phyloP scores from a whole-genome alignment of 1,140 invertebrate species.

The Aphelinus certus region DNA sequence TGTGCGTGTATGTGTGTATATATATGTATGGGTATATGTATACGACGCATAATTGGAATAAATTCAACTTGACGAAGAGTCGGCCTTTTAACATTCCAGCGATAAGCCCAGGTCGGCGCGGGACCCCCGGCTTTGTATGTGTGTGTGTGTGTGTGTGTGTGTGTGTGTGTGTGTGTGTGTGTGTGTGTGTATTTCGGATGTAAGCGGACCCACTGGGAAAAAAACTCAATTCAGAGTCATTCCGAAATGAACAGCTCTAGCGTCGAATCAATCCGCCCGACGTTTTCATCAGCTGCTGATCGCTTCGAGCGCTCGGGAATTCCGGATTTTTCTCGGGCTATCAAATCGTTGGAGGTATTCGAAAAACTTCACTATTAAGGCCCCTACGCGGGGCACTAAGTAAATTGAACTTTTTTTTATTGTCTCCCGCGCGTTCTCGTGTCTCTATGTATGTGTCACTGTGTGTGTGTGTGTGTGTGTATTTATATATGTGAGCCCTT shows the following conservation, averaged over 20 bases:
- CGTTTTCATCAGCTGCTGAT: too few relatives aligned
- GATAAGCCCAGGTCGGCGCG: constrained; percentile 52
- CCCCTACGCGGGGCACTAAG: not conserved
- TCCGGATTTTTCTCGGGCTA: too few relatives aligned
- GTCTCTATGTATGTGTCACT: not conserved
- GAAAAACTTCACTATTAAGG: constrained; percentile 18
- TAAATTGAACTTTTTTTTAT: constrained; percentile 30
- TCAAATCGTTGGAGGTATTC: not conserved
- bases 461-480: not conserved
- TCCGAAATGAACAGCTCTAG: too few relatives aligned
- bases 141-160: too few relatives aligned
- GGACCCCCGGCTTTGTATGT: not conserved
- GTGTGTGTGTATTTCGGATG: too few relatives aligned
- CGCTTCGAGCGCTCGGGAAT: too few relatives aligned
- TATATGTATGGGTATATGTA: too few relatives aligned
- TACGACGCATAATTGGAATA: constrained; percentile 61
- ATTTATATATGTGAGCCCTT: not conserved
- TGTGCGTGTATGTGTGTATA: constrained; percentile 51
- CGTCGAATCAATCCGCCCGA: too few relatives aligned
- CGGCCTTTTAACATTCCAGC: constrained; percentile 65
- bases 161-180: too few relatives aligned
- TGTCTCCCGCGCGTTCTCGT: constrained; percentile 5
- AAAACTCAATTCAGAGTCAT: too few relatives aligned
- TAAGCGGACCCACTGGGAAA: too few relatives aligned
- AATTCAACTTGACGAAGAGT: constrained; percentile 64